These are phyloP conservation scores for Eupsittula cactorum DNA, from an alignment of 2,113 vertebrate genomes.

Conservation along the genomic window DNA sequence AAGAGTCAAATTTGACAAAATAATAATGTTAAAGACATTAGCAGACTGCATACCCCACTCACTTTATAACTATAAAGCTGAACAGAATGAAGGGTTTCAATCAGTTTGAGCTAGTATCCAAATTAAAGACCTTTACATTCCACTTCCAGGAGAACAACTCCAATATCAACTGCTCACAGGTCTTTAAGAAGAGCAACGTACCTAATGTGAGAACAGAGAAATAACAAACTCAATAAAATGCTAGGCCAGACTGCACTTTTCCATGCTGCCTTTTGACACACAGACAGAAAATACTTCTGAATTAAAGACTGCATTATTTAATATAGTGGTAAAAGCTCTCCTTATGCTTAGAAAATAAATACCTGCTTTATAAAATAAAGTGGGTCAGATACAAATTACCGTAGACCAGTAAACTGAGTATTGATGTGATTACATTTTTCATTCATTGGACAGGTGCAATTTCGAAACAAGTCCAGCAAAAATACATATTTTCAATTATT, in stretches of 20 bases:
- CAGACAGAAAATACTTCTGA: not conserved
- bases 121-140: not conserved
- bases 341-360: not conserved
- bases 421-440: not conserved
- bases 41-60: not conserved
- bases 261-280: not conserved
- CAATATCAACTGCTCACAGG: not conserved
- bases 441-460: accelerated
- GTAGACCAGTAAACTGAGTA: not conserved
- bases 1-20: not conserved
- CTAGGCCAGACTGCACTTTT: not conserved
- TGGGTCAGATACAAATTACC: not conserved
- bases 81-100: not conserved
- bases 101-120: not conserved
- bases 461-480: not conserved
- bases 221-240: not conserved
- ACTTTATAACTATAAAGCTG: not conserved
- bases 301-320: not conserved
- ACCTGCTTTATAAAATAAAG: not conserved
- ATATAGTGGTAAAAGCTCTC: not conserved
- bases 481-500: not conserved
- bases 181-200: not conserved
- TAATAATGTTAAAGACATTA: not conserved
- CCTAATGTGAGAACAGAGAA: not conserved
- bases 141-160: not conserved